Percentiles rank a stretch among this genome's conserved stretches.
phyloP scores from a whole-genome alignment of 2,888 invertebrate genomes.

The Hydropsyche betteni region DNA sequence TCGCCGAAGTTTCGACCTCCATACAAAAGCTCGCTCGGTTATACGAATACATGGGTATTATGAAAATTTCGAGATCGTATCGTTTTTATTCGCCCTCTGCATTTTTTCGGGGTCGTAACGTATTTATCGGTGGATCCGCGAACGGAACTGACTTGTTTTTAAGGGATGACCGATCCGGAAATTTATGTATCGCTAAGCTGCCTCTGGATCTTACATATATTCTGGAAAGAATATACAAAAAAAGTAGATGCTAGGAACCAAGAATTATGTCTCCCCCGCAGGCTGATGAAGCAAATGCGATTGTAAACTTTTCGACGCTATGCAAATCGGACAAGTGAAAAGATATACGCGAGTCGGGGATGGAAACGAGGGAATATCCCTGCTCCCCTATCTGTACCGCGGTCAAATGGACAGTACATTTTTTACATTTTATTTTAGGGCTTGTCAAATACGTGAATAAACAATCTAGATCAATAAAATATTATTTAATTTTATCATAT shows the following conservation, averaged over 20 bases:
- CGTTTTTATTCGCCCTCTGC: too few species aligned
- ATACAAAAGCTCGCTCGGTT: neutral
- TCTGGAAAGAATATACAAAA: slow-evolving; percentile 62
- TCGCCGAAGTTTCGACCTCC: neutral
- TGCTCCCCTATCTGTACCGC: too few species aligned
- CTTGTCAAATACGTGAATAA: too few species aligned
- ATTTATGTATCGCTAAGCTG: slow-evolving; percentile 64
- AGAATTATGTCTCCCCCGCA: slow-evolving; percentile 39
- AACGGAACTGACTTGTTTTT: slow-evolving; percentile 59
- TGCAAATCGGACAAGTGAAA: slow-evolving; percentile 64
- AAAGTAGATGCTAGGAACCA: slow-evolving; percentile 7
- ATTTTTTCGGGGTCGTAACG: slow-evolving; percentile 2
- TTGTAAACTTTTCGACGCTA: slow-evolving; percentile 66
- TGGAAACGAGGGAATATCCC: slow-evolving; percentile 28
- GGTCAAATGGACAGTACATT: too few species aligned
- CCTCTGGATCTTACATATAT: slow-evolving; percentile 56
- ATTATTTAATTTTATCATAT: too few species aligned
- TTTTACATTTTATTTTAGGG: too few species aligned
- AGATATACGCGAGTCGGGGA: slow-evolving; percentile 56
- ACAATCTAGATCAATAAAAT: too few species aligned
- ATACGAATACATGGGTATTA: too few species aligned
- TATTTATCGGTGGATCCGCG: slow-evolving; percentile 12
- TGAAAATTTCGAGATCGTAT: too few species aligned
- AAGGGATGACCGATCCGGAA: slow-evolving; percentile 68
- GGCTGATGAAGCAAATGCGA: slow-evolving; percentile 67